These are phyloP conservation scores for Clitarchus hookeri DNA, from an alignment of 2,888 invertebrate genomes.

Conservation along the genomic window DNA sequence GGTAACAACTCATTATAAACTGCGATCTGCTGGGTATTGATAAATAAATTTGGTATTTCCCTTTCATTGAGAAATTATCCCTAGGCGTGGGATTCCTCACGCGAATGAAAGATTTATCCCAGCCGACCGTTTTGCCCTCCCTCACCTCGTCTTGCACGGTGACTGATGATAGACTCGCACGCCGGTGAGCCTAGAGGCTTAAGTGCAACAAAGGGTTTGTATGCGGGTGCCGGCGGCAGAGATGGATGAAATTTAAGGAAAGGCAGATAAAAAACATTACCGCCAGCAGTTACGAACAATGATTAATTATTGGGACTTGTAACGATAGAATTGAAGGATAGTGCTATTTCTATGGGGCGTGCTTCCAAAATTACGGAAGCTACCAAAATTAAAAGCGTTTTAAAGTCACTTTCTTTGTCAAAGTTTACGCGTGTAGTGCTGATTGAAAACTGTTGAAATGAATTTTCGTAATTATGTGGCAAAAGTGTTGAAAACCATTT, in stretches of 20 bases:
- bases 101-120: slow-evolving; percentile 2
- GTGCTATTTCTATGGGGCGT: neutral
- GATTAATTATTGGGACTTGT: neutral
- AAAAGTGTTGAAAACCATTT: too few species aligned
- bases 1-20: too few species aligned
- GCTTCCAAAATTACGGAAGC: too few species aligned
- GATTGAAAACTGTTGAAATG: too few species aligned
- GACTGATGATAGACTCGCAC: neutral
- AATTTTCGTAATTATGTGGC: too few species aligned
- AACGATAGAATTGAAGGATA: neutral
- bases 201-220: neutral
- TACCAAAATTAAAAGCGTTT: too few species aligned
- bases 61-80: neutral
- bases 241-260: neutral
- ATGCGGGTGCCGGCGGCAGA: neutral
- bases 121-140: neutral
- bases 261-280: slow-evolving; percentile 1
- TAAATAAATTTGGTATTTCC: neutral
- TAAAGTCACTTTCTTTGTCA: too few species aligned
- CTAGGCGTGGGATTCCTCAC: neutral
- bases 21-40: neutral
- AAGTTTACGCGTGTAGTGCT: too few species aligned
- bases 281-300: neutral
- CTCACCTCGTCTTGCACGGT: neutral
- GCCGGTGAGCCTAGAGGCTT: neutral